Evolutionary conservation across 2,797 vertebrate species (phyloP), one percentile per base, ranked within the genome.

Genomic region (Iguana delicatissima): DNA sequence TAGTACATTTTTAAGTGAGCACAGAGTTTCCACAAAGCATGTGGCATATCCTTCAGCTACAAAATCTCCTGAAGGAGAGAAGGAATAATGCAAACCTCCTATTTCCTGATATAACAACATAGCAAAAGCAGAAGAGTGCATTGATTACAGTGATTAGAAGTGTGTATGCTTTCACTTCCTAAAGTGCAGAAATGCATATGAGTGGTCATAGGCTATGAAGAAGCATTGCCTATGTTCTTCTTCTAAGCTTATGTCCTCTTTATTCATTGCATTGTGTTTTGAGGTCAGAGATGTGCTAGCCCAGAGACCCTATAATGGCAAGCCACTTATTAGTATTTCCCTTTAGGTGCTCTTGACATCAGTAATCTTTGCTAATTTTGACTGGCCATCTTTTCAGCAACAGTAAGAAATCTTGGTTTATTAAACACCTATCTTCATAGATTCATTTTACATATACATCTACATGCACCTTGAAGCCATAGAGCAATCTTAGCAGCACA

Each of bases 31-130:
- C 10, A 26, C 86, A 42, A 55, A 46, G 88, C 80, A 92, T 52
- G 6, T 84, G 89, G 81, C 5, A 79, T 92, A 84, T 20, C 89
- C 64, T 89, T 84, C 93, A 92, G 90, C 86, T 83, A 50, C 67
- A 89, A 92, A 95, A 74, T 72, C 92, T 83, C 85, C 79, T 85
- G 92, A 89, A 93, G 92, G 52, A 94, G 95, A 96, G 94, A 46
- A 74, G 87, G 85, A 87, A 85, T 79, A 91, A 94, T 88, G 89
- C 79, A 95, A 96, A 94, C 80, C 89, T 91, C 92, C 79, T 79
- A 90, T 84, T 89, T 92, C 94, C 91, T 92, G 35, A n/a, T 14
- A 26, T 93, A 95, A 95, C 95, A 96, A 95, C 92, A 91, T 59
- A 93, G 91, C 59, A 89, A 84, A 80, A 92, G 93, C 92, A 93